phyloP scores from a whole-genome alignment of 2,113 vertebrate genomes.

The Trochalopteron elliotii region DNA sequence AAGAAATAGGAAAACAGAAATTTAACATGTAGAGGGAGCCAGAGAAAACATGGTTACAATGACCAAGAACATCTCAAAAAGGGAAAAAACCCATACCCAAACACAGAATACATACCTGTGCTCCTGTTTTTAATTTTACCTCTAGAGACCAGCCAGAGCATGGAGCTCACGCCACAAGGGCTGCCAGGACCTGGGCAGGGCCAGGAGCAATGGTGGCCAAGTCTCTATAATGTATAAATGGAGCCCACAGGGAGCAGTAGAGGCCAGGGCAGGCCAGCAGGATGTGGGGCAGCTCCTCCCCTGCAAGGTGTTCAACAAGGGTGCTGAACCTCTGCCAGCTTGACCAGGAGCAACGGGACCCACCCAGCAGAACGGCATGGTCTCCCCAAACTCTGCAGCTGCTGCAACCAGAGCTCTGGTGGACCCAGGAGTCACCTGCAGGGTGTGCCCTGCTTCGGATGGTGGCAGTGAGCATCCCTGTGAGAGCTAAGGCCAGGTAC shows the following conservation, averaged over 20 bases:
- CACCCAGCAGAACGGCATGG: not conserved
- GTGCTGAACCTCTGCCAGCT: not conserved
- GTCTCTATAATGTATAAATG: not conserved
- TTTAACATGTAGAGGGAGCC: not conserved
- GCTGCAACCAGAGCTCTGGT: not conserved
- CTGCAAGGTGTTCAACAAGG: not conserved
- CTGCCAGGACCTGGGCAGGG: not conserved
- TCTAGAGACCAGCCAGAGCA: not conserved
- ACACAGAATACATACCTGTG: not conserved
- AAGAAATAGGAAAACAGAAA: not conserved
- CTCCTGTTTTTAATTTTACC: not conserved
- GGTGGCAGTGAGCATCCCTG: not conserved
- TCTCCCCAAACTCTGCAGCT: not conserved
- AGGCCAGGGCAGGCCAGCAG: not conserved
- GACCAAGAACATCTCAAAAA: not conserved
- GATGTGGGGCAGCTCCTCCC: rapidly evolving
- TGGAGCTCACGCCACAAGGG: not conserved
- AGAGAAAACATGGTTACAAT: not conserved
- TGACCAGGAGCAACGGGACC: not conserved
- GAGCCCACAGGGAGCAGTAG: not conserved
- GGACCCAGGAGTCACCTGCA: not conserved
- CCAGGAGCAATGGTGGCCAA: not conserved
- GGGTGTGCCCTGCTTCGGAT: not conserved
- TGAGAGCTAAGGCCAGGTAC: not conserved
- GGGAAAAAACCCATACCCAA: rapidly evolving